Conservation (phyloP, 1,140 invertebrate species). For the Heliconius eleuchia region DNA sequence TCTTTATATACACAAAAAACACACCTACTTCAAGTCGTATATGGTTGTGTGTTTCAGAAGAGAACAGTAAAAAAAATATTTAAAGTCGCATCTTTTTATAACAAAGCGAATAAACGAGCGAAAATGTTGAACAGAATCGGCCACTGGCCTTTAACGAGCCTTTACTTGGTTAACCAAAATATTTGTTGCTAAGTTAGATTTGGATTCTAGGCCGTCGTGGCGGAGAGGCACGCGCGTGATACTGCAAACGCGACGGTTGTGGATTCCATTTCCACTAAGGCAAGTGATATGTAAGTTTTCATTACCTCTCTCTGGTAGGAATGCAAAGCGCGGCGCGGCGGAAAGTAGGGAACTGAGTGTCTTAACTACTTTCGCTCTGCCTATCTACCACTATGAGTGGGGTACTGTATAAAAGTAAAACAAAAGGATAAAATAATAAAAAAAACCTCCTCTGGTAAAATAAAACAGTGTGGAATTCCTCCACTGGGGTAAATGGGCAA, state of each 20-base stretch:
- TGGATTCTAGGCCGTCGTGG: no score
- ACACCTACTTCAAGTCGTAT: neutral
- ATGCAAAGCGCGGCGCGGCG: no score
- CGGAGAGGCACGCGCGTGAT: no score
- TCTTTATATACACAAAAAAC: neutral
- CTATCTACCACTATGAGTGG: no score
- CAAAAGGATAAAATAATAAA: no score
- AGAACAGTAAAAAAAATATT: neutral
- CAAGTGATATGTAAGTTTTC: neutral
- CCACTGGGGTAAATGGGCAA: no score
- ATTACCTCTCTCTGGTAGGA: neutral
- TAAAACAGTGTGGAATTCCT: no score
- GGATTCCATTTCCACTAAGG: no score
- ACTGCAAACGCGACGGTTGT: neutral
- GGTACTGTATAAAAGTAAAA: no score
- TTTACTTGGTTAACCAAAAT: conserved; percentile 8
- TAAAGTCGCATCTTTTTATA: neutral
- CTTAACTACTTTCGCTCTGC: no score
- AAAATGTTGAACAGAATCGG: neutral
- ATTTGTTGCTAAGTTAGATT: neutral
- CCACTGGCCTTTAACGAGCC: conserved; percentile 1
- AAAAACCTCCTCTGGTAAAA: no score
- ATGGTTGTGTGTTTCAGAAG: neutral
- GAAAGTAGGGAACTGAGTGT: no score
- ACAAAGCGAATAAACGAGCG: conserved; percentile 1